Base-by-base conservation (phyloP, 2,113 vertebrate genomes). In the Lamprologus speciosus region DNA sequence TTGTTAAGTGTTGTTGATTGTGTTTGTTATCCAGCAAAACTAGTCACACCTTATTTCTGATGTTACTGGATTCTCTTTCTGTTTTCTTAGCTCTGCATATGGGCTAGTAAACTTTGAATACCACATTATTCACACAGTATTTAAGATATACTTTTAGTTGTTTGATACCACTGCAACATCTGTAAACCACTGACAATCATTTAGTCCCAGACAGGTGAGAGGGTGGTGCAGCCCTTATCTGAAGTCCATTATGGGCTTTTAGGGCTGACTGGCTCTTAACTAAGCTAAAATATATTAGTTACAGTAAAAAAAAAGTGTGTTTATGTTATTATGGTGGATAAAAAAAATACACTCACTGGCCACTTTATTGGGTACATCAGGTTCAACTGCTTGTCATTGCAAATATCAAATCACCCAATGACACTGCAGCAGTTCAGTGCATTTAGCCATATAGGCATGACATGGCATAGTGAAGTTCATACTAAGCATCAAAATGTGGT, bases 31-130 rank as follows among this genome's bases (percentile, higher is more conserved):
- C 14, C 70, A 31, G 42, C 23, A 19, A 75, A 47, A 75, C 23
- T 47, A 31, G 70, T 75, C 68, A 47, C 40, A 12, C 23, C 70
- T 75, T 75, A 75, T 75, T 75, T 75, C 42, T 58, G 55, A 16
- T 60, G 57, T 75, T 28, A 8, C 9, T 31, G 42, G 42, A 26
- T 73, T 73, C 1, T 40, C 35, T 65, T 8, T 65, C 31, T 23
- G 11, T 68, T 68, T 68, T 73, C 21, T 26, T 73, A 45, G 65
- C 37, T 45, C 13, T 45, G 40, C 19, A 16, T 16, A 73, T 73
- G 8, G 21, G 3, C 37, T 9, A 26, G 8, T 26, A 17, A 73
- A 45, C 37, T 37, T 73, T 7, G 5, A 73, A 0, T 1, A 45
- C 68, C n/a, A 7, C 68, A 73, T 45, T 73, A 26, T 45, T 73